Evolutionary conservation across 2,113 vertebrate species (phyloP), one percentile per base, ranked within the genome.

Genomic region (Salminus brasiliensis): DNA sequence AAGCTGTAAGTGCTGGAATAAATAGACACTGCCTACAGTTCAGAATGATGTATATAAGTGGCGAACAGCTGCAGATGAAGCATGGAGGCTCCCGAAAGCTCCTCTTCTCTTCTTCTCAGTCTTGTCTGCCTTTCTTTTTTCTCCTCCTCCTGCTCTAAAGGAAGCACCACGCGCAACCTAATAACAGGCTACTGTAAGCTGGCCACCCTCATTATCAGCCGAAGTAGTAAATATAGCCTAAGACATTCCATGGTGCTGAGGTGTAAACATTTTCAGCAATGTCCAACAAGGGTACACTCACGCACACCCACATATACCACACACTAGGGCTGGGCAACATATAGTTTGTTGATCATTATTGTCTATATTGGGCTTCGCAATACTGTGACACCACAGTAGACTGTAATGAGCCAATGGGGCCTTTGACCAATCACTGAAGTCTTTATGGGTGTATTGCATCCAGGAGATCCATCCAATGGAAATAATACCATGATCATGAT

Each of bases 181-280:
- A 93, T 93, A 88, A 92, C 90, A 91, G 89, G 84, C 85, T 87
- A 88, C 74, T 10, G 85, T 78, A 88, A 80, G 89, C 86, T 90
- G 88, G 89, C 89, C 90, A 86, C 86, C 78, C 84, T 92, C 87
- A 91, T 92, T 90, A 91, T 90, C 88, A 91, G 88, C 74, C 66
- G 75, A 72, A 74, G 86, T 73, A 74, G 86, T 91, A 91, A 93
- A 87, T 76, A 92, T 88, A 91, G 90, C 73, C 81, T 78, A 82
- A 81, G 85, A 87, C 89, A 93, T 92, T 90, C 91, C 88, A 87
- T 84, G 32, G 72, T 65, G 15, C 86, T 83, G 88, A 92, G 90
- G 89, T 91, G 90, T 90, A 91, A 91, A 92, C 90, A 90, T 83
- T 72, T 62, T 55, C 66, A 76, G 18, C 27, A 18, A 7, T 43